Evolutionary conservation across 2,113 vertebrate genomes (phyloP).

Genomic region (Hypocryptadius cinnamomeus): DNA sequence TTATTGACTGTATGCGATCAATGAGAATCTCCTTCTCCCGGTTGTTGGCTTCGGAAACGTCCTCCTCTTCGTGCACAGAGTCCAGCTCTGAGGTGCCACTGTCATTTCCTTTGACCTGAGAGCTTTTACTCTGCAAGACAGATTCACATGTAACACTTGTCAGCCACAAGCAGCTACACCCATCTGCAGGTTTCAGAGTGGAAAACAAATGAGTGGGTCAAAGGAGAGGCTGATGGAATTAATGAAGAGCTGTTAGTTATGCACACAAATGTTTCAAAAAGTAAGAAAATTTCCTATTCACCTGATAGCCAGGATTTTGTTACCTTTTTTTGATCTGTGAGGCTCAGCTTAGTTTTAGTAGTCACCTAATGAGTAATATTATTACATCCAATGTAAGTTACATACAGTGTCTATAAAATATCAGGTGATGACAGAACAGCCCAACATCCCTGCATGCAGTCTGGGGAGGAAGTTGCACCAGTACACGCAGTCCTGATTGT

Average conservation of each 20-base stretch:
- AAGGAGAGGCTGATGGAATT: not conserved
- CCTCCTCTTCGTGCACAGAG: constrained; percentile 77
- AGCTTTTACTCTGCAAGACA: constrained; percentile 66
- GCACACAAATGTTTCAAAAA: not conserved
- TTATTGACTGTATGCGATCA: constrained; percentile 90
- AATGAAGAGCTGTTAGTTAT: not conserved
- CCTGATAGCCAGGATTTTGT: not conserved
- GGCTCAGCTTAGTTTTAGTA: not conserved
- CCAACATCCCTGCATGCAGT: constrained; percentile 4
- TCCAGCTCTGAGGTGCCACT: constrained; percentile 60
- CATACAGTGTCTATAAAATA: not conserved
- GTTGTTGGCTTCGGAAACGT: constrained; percentile 76
- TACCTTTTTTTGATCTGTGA: not conserved
- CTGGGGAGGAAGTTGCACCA: not conserved
- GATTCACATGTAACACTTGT: not conserved
- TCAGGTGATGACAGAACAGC: not conserved
- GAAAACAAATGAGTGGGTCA: not conserved
- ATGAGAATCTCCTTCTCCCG: constrained; percentile 82
- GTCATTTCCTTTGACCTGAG: constrained; percentile 16
- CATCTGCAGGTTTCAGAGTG: not conserved
- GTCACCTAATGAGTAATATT: not conserved
- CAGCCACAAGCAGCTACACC: not conserved
- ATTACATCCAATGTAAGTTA: not conserved
- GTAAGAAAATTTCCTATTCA: not conserved
- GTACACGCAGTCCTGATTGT: not conserved